A percentile compares a stretch with the other conserved stretches of the same genome.
Evolutionary conservation across 2,113 vertebrate genomes (phyloP).

Genomic region (Lasiurus borealis): DNA sequence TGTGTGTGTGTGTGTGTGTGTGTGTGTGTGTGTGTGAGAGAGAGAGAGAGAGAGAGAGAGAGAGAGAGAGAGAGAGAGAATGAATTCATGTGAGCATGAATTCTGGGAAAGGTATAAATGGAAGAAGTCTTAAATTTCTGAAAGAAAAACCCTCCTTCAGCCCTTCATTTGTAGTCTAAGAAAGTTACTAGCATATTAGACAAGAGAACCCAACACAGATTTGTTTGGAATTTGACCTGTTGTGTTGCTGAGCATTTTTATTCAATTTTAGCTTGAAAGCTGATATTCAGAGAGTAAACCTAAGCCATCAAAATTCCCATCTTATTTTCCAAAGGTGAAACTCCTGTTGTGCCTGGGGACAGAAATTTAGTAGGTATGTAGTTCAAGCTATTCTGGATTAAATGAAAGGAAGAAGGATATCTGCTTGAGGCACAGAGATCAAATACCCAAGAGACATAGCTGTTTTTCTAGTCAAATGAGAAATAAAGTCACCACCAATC

Average conservation of each 20-base stretch:
- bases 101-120: not conserved
- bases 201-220: not conserved
- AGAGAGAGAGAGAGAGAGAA: not conserved
- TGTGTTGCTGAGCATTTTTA: slow-evolving; percentile 12
- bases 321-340: slow-evolving; percentile 12
- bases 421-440: not conserved
- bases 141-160: not conserved
- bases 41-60: not conserved
- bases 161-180: not conserved
- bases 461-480: not conserved
- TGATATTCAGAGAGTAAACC: slow-evolving; percentile 19
- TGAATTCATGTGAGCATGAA: not conserved
- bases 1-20: no score
- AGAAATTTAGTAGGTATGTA: not conserved
- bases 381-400: not conserved
- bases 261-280: slow-evolving; percentile 38
- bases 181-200: slow-evolving; percentile 48
- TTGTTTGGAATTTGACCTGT: slow-evolving; percentile 35
- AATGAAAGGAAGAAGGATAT: not conserved
- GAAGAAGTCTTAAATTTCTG: not conserved
- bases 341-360: not conserved
- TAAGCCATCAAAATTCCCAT: not conserved
- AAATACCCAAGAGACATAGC: not conserved
- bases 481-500: not conserved
- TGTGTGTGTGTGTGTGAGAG: no score